Conservation (phyloP, 2,797 vertebrate species). For the Steatocranus sp. region DNA sequence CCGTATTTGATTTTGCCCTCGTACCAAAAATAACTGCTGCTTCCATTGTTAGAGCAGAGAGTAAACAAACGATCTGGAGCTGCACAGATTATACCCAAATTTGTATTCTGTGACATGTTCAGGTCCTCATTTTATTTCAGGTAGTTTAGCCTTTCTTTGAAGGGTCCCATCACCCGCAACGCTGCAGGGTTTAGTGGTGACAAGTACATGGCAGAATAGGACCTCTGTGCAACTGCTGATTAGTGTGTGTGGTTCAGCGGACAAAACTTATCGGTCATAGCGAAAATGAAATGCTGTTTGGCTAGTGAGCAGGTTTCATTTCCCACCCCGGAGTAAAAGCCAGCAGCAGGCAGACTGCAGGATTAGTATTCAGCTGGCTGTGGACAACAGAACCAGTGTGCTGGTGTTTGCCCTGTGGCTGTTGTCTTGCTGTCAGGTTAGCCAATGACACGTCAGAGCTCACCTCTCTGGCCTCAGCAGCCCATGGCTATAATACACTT, state of each 20-base stretch:
- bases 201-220: neutral
- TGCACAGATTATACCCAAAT: neutral
- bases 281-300: conserved; percentile 30
- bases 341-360: conserved; percentile 23
- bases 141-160: conserved; percentile 2
- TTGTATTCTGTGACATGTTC: neutral
- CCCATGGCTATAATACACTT: conserved; percentile 25
- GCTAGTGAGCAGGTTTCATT: conserved; percentile 30
- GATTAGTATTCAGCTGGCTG: conserved; percentile 57
- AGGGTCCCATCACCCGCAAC: neutral
- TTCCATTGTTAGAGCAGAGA: neutral
- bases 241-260: neutral
- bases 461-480: conserved; percentile 29
- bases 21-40: neutral
- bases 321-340: conserved; percentile 19
- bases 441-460: conserved; percentile 42
- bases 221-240: neutral
- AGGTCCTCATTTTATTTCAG: neutral
- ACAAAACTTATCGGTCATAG: conserved; percentile 23
- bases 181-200: neutral
- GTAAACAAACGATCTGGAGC: neutral
- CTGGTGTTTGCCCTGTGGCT: conserved; percentile 58
- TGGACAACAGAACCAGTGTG: conserved; percentile 28
- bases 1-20: neutral
- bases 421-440: conserved; percentile 61